A percentile compares a stretch with the other conserved stretches of the same genome.
Evolutionary conservation across 2,888 invertebrate genomes (phyloP).

Genomic region (Apoda limacodes): DNA sequence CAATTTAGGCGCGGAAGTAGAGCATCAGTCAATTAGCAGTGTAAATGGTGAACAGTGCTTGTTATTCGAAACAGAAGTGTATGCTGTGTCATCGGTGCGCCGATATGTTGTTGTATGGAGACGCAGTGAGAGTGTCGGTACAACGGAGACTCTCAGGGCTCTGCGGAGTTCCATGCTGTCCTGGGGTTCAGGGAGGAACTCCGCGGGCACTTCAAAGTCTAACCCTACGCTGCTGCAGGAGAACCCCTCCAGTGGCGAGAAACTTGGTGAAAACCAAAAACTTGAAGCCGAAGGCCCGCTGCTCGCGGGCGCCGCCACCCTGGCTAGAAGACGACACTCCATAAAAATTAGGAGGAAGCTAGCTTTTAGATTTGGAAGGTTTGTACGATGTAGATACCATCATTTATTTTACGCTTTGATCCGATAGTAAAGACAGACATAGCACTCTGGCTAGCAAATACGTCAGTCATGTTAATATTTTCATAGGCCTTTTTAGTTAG

Average conservation of each 20-base stretch:
- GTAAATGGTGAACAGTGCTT: background rate
- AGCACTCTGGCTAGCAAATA: no score
- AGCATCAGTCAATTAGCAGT: background rate
- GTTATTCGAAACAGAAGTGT: no score
- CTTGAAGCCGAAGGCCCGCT: constrained; percentile 39
- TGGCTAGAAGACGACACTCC: constrained; percentile 59
- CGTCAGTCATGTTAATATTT: no score
- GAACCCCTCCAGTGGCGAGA: constrained; percentile 22
- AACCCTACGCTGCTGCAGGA: constrained; percentile 21
- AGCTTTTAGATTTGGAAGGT: constrained; percentile 54
- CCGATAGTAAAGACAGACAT: no score
- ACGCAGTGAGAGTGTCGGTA: constrained; percentile 52
- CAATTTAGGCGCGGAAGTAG: background rate
- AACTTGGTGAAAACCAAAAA: constrained; percentile 28
- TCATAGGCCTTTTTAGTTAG: no score
- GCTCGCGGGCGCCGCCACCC: constrained; percentile 53
- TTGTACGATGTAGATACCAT: no score
- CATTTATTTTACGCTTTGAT: no score
- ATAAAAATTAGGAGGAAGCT: constrained; percentile 57
- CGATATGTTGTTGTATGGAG: constrained; percentile 59
- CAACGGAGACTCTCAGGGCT: constrained; percentile 65
- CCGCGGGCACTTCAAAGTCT: constrained; percentile 37
- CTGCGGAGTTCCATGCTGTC: constrained; percentile 63
- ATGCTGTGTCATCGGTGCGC: constrained; percentile 31
- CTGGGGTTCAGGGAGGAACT: constrained; percentile 42